Percentiles rank a stretch among this genome's conserved stretches.
These are phyloP conservation scores for Gnathonemus longibarbis DNA, from an alignment of 2,113 vertebrate species.

Conservation along the genomic window DNA sequence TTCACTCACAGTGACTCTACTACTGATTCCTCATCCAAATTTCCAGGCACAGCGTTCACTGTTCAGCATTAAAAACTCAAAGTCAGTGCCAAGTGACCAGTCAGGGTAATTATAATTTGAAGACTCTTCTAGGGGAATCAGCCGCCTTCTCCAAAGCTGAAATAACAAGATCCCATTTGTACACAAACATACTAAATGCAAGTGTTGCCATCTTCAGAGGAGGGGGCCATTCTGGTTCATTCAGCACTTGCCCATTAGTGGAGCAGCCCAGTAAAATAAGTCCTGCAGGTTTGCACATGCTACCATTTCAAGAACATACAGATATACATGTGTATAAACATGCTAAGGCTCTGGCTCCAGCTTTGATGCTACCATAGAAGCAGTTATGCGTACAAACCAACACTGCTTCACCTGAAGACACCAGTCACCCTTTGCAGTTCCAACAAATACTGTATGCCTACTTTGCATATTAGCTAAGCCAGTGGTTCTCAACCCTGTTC, in stretches of 20 bases:
- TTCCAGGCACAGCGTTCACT: background rate
- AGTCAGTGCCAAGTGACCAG: background rate
- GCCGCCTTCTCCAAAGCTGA: background rate
- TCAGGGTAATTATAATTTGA: background rate
- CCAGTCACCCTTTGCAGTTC: background rate
- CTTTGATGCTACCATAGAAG: background rate
- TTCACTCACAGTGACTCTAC: background rate
- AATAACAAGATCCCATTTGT: background rate
- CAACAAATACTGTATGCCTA: background rate
- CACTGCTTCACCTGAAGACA: background rate
- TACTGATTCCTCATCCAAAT: background rate
- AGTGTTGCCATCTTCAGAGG: background rate
- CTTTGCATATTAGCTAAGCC: background rate
- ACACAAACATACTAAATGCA: background rate
- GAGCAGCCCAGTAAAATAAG: background rate
- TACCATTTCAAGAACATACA: background rate
- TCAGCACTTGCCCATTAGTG: background rate
- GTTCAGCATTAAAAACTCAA: background rate
- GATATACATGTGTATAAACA: background rate
- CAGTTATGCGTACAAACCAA: background rate
- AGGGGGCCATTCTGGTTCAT: background rate
- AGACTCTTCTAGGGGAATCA: background rate
- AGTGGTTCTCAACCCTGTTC: no score
- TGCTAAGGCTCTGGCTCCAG: background rate
- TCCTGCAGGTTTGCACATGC: background rate